Evolutionary conservation across 2,797 vertebrate species (phyloP).

Genomic region (Pangasius larnaudii): DNA sequence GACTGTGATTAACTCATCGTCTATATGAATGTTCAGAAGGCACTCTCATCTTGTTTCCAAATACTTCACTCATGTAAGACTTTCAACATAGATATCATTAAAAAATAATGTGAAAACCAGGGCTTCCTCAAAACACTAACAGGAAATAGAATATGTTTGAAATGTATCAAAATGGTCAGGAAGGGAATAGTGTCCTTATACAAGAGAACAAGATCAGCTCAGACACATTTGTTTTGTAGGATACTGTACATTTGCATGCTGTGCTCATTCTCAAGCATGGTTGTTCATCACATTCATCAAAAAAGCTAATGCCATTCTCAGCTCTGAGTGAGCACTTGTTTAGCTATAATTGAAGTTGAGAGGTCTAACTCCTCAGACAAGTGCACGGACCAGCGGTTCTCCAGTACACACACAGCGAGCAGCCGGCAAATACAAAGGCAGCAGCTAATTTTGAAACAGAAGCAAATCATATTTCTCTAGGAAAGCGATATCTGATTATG

Average conservation of each 20-base stretch:
- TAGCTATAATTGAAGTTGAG: constrained; percentile 42
- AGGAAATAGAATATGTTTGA: not conserved
- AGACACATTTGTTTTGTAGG: not conserved
- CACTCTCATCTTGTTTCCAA: not conserved
- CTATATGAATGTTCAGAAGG: not conserved
- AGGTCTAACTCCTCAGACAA: constrained; percentile 36
- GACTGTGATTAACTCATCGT: not conserved
- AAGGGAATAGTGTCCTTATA: not conserved
- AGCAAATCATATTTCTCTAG: not conserved
- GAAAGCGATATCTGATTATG: not conserved
- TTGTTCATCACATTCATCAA: not conserved
- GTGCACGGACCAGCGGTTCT: constrained; percentile 12
- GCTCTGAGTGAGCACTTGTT: constrained; percentile 30
- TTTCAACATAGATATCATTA: not conserved
- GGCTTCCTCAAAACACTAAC: not conserved
- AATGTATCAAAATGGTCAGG: not conserved
- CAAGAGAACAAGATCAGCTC: not conserved
- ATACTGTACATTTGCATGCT: not conserved
- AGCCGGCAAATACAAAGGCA: not conserved
- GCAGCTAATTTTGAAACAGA: constrained; percentile 1
- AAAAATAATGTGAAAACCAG: not conserved
- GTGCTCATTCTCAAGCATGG: constrained; percentile 1
- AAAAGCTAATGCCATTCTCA: not conserved
- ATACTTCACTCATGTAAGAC: not conserved
- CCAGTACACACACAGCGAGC: not conserved